Conservation (phyloP, 2,888 invertebrate genomes). For the Hyposoter didymator region DNA sequence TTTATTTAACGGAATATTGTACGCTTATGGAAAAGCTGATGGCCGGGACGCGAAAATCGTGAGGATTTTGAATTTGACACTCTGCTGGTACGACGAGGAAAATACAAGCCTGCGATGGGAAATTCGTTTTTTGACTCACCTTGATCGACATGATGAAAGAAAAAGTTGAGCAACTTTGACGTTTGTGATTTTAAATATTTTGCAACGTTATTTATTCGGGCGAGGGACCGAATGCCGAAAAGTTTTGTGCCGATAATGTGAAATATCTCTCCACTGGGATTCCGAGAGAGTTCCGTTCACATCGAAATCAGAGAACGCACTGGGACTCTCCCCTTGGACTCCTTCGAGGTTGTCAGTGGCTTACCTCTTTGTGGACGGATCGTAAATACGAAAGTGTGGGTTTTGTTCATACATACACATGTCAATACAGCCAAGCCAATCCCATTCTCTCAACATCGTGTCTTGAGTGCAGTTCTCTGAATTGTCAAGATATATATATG, state of each 20-base stretch:
- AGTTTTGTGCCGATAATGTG: background rate
- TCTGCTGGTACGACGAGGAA: background rate
- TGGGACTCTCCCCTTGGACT: conserved; percentile 74
- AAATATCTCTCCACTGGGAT: conserved; percentile 5
- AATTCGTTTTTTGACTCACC: conserved; percentile 39
- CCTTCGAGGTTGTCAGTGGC: conserved; percentile 65
- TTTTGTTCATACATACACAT: conserved; percentile 64
- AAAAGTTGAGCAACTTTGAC: background rate
- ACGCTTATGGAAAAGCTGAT: background rate
- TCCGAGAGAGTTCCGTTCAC: conserved; percentile 71
- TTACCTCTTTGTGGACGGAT: conserved; percentile 69
- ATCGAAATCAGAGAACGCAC: conserved; percentile 79
- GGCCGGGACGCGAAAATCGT: background rate
- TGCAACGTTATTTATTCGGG: background rate
- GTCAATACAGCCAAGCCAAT: conserved; percentile 60
- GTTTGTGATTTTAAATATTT: background rate
- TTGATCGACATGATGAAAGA: conserved; percentile 59
- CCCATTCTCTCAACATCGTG: conserved; percentile 25
- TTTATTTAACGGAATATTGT: background rate
- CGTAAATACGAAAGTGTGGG: conserved; percentile 78
- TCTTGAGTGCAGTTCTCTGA: background rate
- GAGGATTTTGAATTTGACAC: background rate
- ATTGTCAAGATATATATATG: background rate
- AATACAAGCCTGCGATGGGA: background rate
- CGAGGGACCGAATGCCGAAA: background rate